phyloP scores from a whole-genome alignment of 2,888 invertebrate genomes.

The Sussaba pulchella region DNA sequence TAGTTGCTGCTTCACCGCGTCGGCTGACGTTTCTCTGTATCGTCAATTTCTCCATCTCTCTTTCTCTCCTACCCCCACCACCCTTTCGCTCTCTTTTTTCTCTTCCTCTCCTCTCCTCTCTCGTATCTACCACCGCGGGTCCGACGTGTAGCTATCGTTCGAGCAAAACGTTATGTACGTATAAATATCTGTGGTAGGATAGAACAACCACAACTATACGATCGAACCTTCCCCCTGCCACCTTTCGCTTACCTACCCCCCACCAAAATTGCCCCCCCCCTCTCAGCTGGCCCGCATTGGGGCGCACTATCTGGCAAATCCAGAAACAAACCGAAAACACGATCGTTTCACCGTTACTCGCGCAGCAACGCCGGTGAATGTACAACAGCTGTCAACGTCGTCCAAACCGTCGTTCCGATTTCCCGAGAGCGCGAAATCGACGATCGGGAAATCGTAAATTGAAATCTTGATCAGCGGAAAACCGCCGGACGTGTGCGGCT shows the following conservation, averaged over 20 bases:
- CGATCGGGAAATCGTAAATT: conserved; percentile 9
- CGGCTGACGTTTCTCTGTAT: conserved; percentile 47
- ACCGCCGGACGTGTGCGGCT: conserved; percentile 23
- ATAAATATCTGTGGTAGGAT: conserved; percentile 35
- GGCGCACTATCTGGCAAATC: too few relatives aligned
- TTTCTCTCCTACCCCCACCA: conserved; percentile 47
- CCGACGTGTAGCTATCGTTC: background rate
- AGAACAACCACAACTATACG: conserved; percentile 31
- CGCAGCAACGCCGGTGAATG: conserved; percentile 29
- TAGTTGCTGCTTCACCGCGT: conserved; percentile 50
- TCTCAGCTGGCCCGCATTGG: background rate
- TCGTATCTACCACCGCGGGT: conserved; percentile 22
- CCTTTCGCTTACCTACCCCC: conserved; percentile 19
- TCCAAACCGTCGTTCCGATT: conserved; percentile 29
- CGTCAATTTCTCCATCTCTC: conserved; percentile 36
- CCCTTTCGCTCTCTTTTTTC: conserved; percentile 2
- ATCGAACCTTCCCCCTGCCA: too few relatives aligned
- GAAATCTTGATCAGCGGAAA: background rate
- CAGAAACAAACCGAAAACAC: conserved; percentile 39
- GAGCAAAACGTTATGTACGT: conserved; percentile 30
- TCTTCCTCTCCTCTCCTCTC: conserved; percentile 43
- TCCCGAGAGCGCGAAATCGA: background rate
- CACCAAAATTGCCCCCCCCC: too few relatives aligned
- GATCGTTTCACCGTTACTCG: conserved; percentile 17
- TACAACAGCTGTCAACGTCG: conserved; percentile 28